Evolutionary conservation across 2,888 invertebrate species (phyloP), one percentile per base, ranked within the genome.

Genomic region (Heterodera filipjevi): DNA sequence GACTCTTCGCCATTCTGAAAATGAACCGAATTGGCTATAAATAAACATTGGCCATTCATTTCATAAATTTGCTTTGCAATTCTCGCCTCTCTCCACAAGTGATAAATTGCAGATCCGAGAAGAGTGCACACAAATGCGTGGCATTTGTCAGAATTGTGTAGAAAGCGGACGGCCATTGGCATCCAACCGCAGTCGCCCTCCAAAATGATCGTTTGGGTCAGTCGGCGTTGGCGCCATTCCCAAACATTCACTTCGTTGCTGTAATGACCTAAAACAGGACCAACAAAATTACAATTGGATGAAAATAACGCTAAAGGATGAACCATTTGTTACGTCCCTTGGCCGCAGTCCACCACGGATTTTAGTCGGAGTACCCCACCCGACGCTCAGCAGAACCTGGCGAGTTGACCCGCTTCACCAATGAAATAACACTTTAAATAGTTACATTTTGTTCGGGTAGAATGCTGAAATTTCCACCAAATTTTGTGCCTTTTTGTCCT

Each of bases 121-220:
- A 93, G 95, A 89, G 94, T 94, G 6, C 96, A 96, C 3, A 96
- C 95, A 91, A 93, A 96, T 78, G 96, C 97, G 88, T 94, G 93
- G 1, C 92, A 90, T 79, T 94, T 92, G 87, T 93, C 93, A 0
- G 98, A 98, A 90, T 97, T 92, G 90, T 98, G 98, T 74, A 96
- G 92, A 90, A 97, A 98, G 85, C 98, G 92, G 19, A 86, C 92
- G 91, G 98, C 98, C 66, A 98, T 91, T 0, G 98, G 97, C 14
- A 96, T 93, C 39, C 92, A 89, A 5, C 97, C 97, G 76, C 95
- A 94, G 12, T 81, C 81, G 2, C 91, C 89, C 0, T 95, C 96
- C 81, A 98, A 91, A 91, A 96, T 93, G 83, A 97, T 93, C 22
- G 93, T 93, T 91, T 98, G 95, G 75, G 93, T 91, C 68, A 95